Conservation (phyloP, 2,888 invertebrate genomes). For the Drosophila dives region DNA sequence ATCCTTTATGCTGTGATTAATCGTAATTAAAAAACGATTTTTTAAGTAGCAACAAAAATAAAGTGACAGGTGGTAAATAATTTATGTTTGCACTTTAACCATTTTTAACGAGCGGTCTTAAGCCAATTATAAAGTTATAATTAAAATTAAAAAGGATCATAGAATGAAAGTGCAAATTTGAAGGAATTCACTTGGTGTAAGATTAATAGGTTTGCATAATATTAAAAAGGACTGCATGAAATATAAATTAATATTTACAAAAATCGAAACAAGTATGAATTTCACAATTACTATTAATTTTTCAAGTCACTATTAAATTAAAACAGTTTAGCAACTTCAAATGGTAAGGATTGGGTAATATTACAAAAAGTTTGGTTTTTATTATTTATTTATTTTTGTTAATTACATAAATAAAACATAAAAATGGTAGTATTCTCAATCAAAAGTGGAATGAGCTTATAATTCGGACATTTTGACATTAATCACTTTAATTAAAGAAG, state of each 20-base stretch:
- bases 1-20: neutral
- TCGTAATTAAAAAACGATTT: neutral
- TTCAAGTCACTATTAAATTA: neutral
- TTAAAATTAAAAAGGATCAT: neutral
- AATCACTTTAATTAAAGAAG: neutral
- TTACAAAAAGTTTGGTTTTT: neutral
- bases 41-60: neutral
- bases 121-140: neutral
- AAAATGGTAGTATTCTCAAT: rapidly evolving
- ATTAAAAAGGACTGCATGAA: neutral
- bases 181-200: neutral
- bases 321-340: neutral
- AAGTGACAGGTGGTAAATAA: neutral
- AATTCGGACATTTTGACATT: neutral
- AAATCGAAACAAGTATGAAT: neutral
- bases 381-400: neutral
- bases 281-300: neutral
- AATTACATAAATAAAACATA: neutral
- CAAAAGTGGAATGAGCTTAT: neutral
- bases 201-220: neutral
- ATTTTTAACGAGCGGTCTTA: neutral
- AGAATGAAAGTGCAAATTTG: neutral
- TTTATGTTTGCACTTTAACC: neutral
- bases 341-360: neutral
- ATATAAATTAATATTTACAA: neutral